A percentile compares a stretch with the other conserved stretches of the same genome.
Evolutionary conservation across 2,113 vertebrate genomes (phyloP).

Genomic region (Amphiprion ocellaris): DNA sequence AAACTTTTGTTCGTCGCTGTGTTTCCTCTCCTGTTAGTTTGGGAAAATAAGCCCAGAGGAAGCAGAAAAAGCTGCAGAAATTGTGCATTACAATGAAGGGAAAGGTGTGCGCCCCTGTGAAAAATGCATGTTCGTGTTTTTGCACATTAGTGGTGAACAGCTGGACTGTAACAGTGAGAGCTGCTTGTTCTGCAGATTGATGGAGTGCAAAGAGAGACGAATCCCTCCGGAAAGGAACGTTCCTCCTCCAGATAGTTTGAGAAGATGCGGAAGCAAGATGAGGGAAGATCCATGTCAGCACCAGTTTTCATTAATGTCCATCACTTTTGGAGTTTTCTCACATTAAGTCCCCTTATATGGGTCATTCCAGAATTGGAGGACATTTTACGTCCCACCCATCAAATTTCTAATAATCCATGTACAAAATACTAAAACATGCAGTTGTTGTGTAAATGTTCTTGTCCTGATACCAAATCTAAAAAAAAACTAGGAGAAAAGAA

Average conservation of each 20-base stretch:
- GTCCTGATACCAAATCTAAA: too few relatives aligned
- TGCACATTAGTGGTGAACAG: slow-evolving; percentile 35
- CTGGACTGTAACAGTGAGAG: slow-evolving; percentile 51
- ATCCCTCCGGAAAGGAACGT: not conserved
- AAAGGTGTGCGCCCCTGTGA: not conserved
- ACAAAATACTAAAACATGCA: too few relatives aligned
- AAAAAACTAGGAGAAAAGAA: too few relatives aligned
- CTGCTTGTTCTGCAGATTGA: slow-evolving; percentile 17
- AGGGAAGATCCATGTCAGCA: slow-evolving; percentile 23
- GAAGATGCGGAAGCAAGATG: slow-evolving; percentile 25
- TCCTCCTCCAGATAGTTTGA: not conserved
- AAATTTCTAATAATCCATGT: too few relatives aligned
- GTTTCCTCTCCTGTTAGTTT: not conserved
- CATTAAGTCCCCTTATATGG: too few relatives aligned
- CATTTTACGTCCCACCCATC: too few relatives aligned
- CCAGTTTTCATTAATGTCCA: slow-evolving; percentile 4
- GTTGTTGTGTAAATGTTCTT: too few relatives aligned
- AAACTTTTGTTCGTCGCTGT: not conserved
- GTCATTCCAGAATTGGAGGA: too few relatives aligned
- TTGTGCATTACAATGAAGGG: not conserved
- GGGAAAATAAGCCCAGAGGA: not conserved
- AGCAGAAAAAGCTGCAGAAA: not conserved
- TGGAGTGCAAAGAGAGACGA: slow-evolving; percentile 3
- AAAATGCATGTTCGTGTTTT: not conserved
- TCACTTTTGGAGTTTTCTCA: not conserved